A percentile compares a stretch with the other conserved stretches of the same genome.
phyloP scores from a whole-genome alignment of 35 echinoderm and acorn worm species.

The Apostichopus parvimensis region DNA sequence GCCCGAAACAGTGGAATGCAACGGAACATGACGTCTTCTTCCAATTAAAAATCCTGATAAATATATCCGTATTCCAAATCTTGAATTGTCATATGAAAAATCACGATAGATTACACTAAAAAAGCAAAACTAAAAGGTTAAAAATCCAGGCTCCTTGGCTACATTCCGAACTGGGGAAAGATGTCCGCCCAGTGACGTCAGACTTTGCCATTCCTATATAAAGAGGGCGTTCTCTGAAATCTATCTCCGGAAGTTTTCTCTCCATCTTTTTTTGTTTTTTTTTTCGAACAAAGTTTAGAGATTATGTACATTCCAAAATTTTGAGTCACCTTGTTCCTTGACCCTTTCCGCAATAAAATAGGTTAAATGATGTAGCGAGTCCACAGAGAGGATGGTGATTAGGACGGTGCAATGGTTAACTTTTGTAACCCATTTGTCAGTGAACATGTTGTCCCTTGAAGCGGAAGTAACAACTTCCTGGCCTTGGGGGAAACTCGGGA shows the following conservation, averaged over 20 bases:
- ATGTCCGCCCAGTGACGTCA: conserved; percentile 66
- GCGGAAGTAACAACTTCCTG: conserved; percentile 9
- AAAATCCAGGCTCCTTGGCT: conserved; percentile 41
- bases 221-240: conserved; percentile 37
- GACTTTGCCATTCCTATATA: conserved; percentile 46
- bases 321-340: background rate
- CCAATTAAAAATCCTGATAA: conserved; percentile 47
- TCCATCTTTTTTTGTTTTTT: too few species aligned
- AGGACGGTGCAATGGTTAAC: too few species aligned
- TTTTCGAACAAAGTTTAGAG: too few species aligned
- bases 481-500: background rate
- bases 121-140: conserved; percentile 61
- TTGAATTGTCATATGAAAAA: conserved; percentile 50
- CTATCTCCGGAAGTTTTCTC: conserved; percentile 20
- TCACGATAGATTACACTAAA: conserved; percentile 55
- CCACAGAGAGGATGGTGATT: background rate
- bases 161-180: conserved; percentile 29
- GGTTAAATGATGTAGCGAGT: background rate
- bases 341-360: background rate
- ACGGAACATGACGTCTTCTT: conserved; percentile 87
- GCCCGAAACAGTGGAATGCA: conserved; percentile 99
- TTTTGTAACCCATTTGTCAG: too few species aligned
- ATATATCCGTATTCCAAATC: conserved; percentile 44
- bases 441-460: background rate
- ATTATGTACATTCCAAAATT: conserved; percentile 1